Evolutionary conservation across 2,797 vertebrate species (phyloP).

Genomic region (Chrosomus eos): DNA sequence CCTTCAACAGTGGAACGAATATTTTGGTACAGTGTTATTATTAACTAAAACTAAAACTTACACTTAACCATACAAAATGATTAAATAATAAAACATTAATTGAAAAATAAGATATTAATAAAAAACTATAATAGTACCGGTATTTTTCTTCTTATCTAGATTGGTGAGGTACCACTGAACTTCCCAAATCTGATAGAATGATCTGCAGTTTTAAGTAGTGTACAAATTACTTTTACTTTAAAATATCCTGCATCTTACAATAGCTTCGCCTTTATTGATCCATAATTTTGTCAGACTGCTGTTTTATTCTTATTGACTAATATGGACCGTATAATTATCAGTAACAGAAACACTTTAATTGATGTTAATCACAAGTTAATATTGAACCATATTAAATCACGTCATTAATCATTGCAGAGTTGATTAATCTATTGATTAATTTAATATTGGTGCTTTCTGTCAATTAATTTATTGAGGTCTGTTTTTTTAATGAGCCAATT

Average conservation of each 20-base stretch:
- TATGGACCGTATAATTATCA: background rate
- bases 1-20: background rate
- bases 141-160: background rate
- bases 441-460: background rate
- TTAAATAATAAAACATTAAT: background rate
- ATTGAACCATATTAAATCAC: background rate
- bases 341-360: background rate
- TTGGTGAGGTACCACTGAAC: background rate
- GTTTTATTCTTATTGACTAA: background rate
- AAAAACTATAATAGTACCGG: background rate
- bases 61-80: too few relatives aligned
- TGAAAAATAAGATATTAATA: too few relatives aligned
- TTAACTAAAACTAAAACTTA: background rate
- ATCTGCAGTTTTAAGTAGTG: background rate
- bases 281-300: background rate
- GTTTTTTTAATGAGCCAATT: background rate
- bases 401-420: background rate
- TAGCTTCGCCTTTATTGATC: background rate
- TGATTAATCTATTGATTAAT: background rate
- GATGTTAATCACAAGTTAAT: background rate
- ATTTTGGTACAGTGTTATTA: background rate
- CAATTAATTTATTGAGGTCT: background rate
- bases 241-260: background rate
- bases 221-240: background rate
- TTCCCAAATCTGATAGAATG: background rate